Base-by-base conservation (phyloP, 2,888 invertebrate genomes). In the Chaetogeoica ovagalla region DNA sequence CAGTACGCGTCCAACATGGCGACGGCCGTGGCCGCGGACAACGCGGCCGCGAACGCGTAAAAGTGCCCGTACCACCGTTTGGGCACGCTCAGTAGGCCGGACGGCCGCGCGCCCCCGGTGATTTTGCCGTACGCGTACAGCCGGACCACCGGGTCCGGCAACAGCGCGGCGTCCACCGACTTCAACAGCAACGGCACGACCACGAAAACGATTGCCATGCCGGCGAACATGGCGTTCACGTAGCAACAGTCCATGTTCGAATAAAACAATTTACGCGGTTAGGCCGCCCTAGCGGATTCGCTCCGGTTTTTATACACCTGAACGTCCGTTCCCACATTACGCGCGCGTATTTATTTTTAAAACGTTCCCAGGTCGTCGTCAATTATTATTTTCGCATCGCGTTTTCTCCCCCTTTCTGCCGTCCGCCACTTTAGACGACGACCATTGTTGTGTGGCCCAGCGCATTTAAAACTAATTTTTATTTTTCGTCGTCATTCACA, bases 71-170 rank as follows among this genome's bases (percentile, higher is more conserved):
- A 74, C 73, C 73, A 74, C 21, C 63, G 73, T 21, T 74, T 74
- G 21, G 73, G 73, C 73, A 74, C 73, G 73, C 63, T 63, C 55
- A 74, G 52, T 17, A 74, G 30, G 37, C 73, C 73, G 37, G 63
- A 37, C 21, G 63, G 73, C n/a, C 59, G 52, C 30, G 48, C 15
- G 63, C 73, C 52, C 37, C 73, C 73, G 5, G 73, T 74, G 63
- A 74, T 74, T 21, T 74, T 74, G 63, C 73, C 73, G 63, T 74
- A 74, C 37, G 73, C 52, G 73, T 74, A 74, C 52, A 55, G 2
- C 37, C 52, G 73, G 37, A 11, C 17, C 63, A 74, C 63, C 9
- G 63, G 15, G 63, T 0, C 73, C 63, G 73, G 73, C 52, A 74
- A 8, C 55, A n/a, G 37, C 21, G 37, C 39, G 17, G 3, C 9